phyloP scores from a whole-genome alignment of 2,113 vertebrate genomes.

The Bos indicus region DNA sequence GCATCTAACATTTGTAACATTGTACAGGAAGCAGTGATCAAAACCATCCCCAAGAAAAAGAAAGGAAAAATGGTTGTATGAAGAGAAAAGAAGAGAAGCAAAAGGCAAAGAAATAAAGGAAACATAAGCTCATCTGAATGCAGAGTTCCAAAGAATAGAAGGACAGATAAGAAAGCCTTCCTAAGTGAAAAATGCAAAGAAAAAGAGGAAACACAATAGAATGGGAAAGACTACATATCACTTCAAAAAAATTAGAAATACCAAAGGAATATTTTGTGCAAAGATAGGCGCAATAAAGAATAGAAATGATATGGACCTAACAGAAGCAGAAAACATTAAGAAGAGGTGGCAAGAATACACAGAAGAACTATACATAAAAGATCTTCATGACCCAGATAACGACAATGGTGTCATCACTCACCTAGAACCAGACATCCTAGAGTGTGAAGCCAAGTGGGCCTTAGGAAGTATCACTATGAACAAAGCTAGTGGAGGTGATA shows the following conservation, averaged over 20 bases:
- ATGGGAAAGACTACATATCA: not conserved
- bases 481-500: not conserved
- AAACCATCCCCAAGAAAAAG: not conserved
- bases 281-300: not conserved
- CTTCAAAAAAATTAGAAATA: not conserved
- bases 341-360: not conserved
- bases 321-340: not conserved
- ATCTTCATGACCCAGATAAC: not conserved
- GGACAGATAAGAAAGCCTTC: not conserved
- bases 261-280: not conserved
- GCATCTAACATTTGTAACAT: not conserved
- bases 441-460: not conserved
- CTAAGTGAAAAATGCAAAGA: not conserved
- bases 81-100: not conserved
- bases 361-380: not conserved
- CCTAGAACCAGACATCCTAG: not conserved
- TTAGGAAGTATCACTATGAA: not conserved
- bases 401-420: not conserved
- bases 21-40: not conserved
- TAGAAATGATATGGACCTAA: not conserved
- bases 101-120: not conserved
- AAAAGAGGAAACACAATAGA: not conserved
- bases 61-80: not conserved
- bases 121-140: not conserved
- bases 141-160: not conserved